Base-by-base conservation (phyloP, 1,140 invertebrate genomes). In the Bactericera cockerelli region DNA sequence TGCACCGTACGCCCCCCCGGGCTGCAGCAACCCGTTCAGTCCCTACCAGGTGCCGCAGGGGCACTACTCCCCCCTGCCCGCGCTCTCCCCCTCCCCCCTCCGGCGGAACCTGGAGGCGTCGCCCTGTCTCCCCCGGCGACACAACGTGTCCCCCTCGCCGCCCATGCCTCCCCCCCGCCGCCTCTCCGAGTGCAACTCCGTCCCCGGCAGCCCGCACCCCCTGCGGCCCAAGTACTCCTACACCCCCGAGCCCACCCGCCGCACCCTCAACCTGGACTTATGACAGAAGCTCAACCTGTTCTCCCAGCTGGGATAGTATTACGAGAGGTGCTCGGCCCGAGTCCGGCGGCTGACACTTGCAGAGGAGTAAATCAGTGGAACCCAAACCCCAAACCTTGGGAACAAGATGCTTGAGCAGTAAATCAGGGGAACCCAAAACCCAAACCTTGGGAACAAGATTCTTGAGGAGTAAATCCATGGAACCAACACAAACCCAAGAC, bases 151-250 rank as follows among this genome's bases (percentile, higher is more conserved):
- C 22, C 80, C 82, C 14, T 79, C 80, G 54, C 81, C 81, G 26
- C 81, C 81, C 22, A 81, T 81, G 55, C 76, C 81, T 33, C 79
- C 81, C 1, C 72, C 75, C 61, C 69, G 75, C 36, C 66, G 73
- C 59, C 69, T 79, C 1, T 82, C 81, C 0, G 81, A 83, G 67
- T 82, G 81, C 63, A 77, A 67, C 65, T 81, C 79, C 26, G 80
- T 84, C 57, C 81, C 81, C 21, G 81, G 80, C 38, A 83, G 81
- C 39, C 82, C 82, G 26, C 80, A 82, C 64, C 78, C 83, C 64
- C 71, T 79, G 49, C 73, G 79, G 19, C 74, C 80, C 21, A 74
- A 79, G 63, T 76, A 82, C 59, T 79, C 80, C 67, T 82, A 83
- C 65, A 83, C 82, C 8, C 81, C 82, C 14, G 81, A 84, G 70